A percentile compares a stretch with the other conserved stretches of the same genome.
Conservation (phyloP, 1,140 invertebrate genomes). For the Parasteatoda tepidariorum region DNA sequence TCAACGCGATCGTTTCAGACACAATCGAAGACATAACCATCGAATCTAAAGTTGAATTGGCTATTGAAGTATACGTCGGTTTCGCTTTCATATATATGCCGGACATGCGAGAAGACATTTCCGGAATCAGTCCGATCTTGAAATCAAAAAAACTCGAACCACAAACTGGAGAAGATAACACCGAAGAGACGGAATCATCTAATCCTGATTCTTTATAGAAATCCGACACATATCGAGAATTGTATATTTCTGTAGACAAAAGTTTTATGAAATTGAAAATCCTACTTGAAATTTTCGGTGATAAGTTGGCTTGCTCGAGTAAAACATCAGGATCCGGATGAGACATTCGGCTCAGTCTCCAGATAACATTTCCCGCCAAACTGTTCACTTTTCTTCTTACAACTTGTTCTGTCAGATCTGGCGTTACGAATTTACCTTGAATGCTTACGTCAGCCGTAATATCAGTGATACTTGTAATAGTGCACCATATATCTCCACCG, state of each 20-base stretch:
- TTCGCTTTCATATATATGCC: background rate
- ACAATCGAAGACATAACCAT: constrained; percentile 1
- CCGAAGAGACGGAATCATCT: background rate
- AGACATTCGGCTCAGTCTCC: background rate
- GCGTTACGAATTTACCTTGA: background rate
- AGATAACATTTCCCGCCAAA: background rate
- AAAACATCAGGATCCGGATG: background rate
- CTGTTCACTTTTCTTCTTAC: background rate
- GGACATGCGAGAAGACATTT: background rate
- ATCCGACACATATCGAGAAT: background rate
- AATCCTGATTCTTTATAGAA: background rate
- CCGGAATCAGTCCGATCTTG: background rate
- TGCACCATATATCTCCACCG: background rate
- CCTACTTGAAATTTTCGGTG: background rate
- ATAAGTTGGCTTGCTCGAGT: background rate
- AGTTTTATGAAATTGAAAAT: background rate
- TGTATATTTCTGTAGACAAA: background rate
- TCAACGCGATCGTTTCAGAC: background rate
- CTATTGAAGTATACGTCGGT: background rate
- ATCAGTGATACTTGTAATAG: background rate
- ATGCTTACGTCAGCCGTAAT: background rate
- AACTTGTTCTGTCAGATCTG: background rate
- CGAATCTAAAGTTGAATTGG: background rate
- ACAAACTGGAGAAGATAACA: constrained; percentile 2
- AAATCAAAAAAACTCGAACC: constrained; percentile 13